phyloP scores from a whole-genome alignment of 2,797 vertebrate species.

The Trichosurus vulpecula region DNA sequence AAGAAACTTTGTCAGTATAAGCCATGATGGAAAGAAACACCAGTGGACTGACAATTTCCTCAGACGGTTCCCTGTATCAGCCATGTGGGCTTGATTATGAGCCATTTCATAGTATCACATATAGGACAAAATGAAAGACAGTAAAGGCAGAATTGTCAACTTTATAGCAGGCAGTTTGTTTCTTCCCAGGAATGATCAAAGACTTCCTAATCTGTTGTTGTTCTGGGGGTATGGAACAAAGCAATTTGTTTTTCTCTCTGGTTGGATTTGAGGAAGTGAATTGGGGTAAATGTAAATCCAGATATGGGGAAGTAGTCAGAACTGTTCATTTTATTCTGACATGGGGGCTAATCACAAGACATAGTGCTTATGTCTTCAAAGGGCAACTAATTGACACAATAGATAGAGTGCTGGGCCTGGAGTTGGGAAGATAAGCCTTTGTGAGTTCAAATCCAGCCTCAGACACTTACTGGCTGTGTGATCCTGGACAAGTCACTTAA shows the following conservation, averaged over 20 bases:
- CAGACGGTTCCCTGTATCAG: not conserved
- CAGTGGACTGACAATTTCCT: not conserved
- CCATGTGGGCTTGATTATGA: not conserved
- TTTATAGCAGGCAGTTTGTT: not conserved
- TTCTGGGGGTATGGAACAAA: not conserved
- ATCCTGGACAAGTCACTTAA: no score
- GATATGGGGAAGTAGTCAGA: not conserved
- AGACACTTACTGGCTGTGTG: not conserved
- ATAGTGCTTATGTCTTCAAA: not conserved
- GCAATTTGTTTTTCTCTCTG: not conserved
- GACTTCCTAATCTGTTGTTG: not conserved
- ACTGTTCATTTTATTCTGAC: not conserved
- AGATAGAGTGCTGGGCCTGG: no score
- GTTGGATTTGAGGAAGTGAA: not conserved
- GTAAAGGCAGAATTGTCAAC: not conserved
- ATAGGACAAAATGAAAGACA: not conserved
- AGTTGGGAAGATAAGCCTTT: no score
- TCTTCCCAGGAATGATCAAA: not conserved
- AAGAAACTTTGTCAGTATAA: not conserved
- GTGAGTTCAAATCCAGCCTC: not conserved
- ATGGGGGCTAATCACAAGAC: not conserved
- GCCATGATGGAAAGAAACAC: not conserved
- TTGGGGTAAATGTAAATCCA: not conserved
- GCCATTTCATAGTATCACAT: not conserved
- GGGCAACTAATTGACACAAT: not conserved